Evolutionary conservation across 2,113 vertebrate genomes (phyloP), one percentile per base, ranked within the genome.

Genomic region (Oncorhynchus clarkii): DNA sequence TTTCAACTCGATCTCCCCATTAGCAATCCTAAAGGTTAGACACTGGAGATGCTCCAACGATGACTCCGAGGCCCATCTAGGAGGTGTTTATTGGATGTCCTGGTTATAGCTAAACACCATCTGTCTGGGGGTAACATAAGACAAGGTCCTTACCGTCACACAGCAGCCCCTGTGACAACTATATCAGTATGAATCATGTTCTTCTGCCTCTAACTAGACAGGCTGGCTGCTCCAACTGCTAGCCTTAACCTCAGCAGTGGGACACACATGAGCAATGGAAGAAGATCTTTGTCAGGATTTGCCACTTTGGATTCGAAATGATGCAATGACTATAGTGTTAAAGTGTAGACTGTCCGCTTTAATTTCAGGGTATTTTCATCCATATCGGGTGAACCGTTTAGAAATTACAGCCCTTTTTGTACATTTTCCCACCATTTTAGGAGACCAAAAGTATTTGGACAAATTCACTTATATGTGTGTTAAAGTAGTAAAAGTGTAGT

Each of bases 81-180:
- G 62, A 79, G 67, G 59, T 74, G 74, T 78, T 78, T 73, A 74
- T 75, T 84, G 81, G 72, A 79, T 76, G 73, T 3, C 39, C 71
- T 64, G 54, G 62, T 26, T 73, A 51, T 48, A 11, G 14, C 74
- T 20, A 18, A 16, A 4, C 26, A 18, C 49, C 5, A 48, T 68
- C 29, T 51, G 54, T 68, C 29, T 51, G 69, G 60, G 60, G 31
- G 75, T 66, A 81, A 80, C 70, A 72, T 67, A 62, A 78, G 74
- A 62, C 51, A 64, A 20, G 39, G 70, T 26, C 67, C 7, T 45
- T 51, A 51, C 48, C 60, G 62, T n/a, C 72, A 22, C 3, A 62
- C 18, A 24, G 27, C 54, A 12, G 45, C 59, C 39, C 48, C 45
- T 26, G 45, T 66, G 72, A 59, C 67, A 71, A 24, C 62, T 67